These are phyloP conservation scores for Oncorhynchus clarkii DNA, from an alignment of 2,113 vertebrate species.

Conservation along the genomic window DNA sequence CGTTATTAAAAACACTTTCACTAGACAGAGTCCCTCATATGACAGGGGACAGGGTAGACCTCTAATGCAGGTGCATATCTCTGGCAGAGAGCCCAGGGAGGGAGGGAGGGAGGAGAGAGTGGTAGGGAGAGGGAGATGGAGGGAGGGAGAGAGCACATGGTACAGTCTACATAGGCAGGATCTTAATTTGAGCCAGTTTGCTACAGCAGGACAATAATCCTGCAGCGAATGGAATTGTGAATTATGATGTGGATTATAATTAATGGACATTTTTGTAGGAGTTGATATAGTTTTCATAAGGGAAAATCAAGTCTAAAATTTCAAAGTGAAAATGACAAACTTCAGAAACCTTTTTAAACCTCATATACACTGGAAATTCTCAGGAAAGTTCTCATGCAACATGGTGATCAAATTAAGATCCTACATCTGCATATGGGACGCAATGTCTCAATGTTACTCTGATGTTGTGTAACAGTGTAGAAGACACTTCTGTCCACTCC, in stretches of 20 bases:
- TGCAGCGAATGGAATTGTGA: no score
- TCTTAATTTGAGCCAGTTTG: no score
- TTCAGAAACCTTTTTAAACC: no score
- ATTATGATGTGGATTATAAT: no score
- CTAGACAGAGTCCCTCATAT: not conserved
- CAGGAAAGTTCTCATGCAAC: no score
- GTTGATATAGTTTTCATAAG: no score
- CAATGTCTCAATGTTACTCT: conserved; percentile 9
- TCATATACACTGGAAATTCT: no score
- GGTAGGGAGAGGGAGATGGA: no score
- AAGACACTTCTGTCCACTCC: not conserved
- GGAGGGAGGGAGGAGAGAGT: not conserved
- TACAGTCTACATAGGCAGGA: not conserved
- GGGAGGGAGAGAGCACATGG: not conserved
- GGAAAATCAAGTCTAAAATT: no score
- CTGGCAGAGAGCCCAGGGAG: conserved; percentile 21
- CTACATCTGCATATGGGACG: not conserved
- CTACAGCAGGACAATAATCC: conserved; percentile 9
- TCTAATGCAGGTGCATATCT: conserved; percentile 37
- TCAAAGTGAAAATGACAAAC: no score
- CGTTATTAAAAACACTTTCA: conserved; percentile 33
- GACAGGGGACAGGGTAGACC: conserved; percentile 6
- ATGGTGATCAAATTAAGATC: no score
- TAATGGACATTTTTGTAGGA: no score
- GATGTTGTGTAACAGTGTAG: conserved; percentile 2